phyloP scores from a whole-genome alignment of 2,113 vertebrate species.

The Aptenodytes patagonicus region DNA sequence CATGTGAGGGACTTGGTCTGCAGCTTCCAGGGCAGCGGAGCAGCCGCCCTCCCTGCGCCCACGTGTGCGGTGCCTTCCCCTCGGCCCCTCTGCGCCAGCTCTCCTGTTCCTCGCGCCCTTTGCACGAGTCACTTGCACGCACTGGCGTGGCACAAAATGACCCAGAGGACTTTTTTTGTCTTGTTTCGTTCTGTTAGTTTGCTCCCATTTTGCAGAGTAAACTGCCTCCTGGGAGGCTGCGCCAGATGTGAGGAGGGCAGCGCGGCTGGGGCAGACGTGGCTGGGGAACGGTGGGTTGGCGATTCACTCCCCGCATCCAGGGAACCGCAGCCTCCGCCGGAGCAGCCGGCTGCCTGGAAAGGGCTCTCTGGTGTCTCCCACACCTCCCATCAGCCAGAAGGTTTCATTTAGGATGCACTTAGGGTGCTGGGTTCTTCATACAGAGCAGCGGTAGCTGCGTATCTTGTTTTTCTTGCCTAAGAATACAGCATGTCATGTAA shows the following conservation, averaged over 20 bases:
- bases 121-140: neutral
- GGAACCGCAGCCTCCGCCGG: rapidly evolving
- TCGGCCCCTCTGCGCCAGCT: rapidly evolving
- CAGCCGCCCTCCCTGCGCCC: neutral
- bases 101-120: neutral
- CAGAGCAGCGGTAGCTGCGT: neutral
- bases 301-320: neutral
- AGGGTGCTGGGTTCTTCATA: neutral
- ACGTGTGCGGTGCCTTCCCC: rapidly evolving
- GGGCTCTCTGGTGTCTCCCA: neutral
- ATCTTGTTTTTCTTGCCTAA: neutral
- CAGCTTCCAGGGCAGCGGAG: neutral
- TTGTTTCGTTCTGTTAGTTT: neutral
- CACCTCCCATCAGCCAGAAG: neutral
- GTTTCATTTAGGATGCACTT: neutral
- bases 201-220: neutral
- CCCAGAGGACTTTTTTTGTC: neutral
- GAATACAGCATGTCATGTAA: neutral
- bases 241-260: neutral
- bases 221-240: neutral
- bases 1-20: rapidly evolving
- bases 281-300: rapidly evolving
- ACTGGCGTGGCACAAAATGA: neutral
- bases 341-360: neutral
- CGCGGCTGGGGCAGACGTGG: rapidly evolving